Percentiles rank a stretch among this genome's conserved stretches.
These are phyloP conservation scores for Chymomyza procnemis DNA, from an alignment of 2,888 invertebrate species.

Conservation along the genomic window DNA sequence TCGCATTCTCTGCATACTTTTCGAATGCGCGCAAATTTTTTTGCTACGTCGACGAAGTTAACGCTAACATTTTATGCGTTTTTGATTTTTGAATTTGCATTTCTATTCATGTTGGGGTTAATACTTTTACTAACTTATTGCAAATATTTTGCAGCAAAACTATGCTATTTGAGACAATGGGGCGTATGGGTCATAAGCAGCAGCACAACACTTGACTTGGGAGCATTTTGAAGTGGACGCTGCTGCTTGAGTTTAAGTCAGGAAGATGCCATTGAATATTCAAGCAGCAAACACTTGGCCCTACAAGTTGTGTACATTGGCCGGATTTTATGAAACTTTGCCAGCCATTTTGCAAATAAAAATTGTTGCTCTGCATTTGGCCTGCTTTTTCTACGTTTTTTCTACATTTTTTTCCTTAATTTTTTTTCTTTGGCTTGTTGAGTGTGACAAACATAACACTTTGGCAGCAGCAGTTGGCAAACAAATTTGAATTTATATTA, in stretches of 20 bases:
- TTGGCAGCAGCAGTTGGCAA: conserved; percentile 71
- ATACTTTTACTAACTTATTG: not conserved
- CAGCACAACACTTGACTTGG: not conserved
- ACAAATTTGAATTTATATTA: conserved; percentile 78
- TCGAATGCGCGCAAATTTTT: conserved; percentile 58
- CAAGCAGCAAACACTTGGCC: conserved; percentile 51
- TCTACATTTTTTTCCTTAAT: not conserved
- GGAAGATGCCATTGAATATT: conserved; percentile 69
- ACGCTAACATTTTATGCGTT: conserved; percentile 15
- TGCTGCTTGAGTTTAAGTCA: conserved; percentile 46
- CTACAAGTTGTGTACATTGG: conserved; percentile 31
- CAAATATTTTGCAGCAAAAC: not conserved
- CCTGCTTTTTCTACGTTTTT: conserved; percentile 6
- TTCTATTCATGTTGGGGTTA: conserved; percentile 1
- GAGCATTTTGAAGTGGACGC: not conserved
- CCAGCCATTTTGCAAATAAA: conserved; percentile 51
- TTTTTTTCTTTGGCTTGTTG: not conserved
- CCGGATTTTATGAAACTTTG: conserved; percentile 61
- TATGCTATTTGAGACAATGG: not conserved
- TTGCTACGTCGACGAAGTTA: conserved; percentile 4
- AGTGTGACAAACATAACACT: conserved; percentile 66
- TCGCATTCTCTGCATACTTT: conserved; percentile 58
- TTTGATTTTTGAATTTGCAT: conserved; percentile 16
- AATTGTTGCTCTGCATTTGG: conserved; percentile 45
- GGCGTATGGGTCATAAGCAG: not conserved